Evolutionary conservation across 2,888 invertebrate genomes (phyloP).

Genomic region (Eupithecia exiguata): DNA sequence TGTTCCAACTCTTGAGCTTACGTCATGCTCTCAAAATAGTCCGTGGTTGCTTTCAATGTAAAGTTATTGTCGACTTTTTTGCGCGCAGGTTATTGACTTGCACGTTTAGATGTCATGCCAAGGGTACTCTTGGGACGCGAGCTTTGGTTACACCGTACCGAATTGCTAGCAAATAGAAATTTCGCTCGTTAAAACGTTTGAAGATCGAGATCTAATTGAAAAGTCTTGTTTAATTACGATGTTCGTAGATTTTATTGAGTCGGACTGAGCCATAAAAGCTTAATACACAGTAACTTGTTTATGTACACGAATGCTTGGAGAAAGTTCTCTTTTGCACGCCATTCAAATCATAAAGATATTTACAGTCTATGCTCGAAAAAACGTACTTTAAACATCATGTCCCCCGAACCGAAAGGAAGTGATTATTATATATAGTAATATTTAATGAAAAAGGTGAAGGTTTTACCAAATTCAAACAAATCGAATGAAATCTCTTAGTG

Average conservation of each 20-base stretch:
- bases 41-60: slow-evolving; percentile 69
- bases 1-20: slow-evolving; percentile 57
- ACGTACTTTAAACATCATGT: too few species aligned
- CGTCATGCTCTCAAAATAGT: slow-evolving; percentile 77
- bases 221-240: slow-evolving; percentile 18
- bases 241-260: slow-evolving; percentile 12
- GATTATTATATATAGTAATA: too few species aligned
- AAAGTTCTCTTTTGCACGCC: neutral
- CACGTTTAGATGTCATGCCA: slow-evolving; percentile 76
- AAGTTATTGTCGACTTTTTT: slow-evolving; percentile 77
- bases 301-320: neutral
- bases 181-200: slow-evolving; percentile 40
- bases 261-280: neutral
- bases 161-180: slow-evolving; percentile 40
- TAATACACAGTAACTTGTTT: neutral
- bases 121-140: slow-evolving; percentile 62
- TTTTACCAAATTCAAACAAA: too few species aligned
- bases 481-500: too few species aligned
- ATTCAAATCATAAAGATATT: neutral
- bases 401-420: too few species aligned
- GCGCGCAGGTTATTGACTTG: slow-evolving; percentile 77
- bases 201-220: slow-evolving; percentile 42
- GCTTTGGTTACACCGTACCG: slow-evolving; percentile 47
- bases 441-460: too few species aligned
- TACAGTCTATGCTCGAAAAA: too few species aligned